Evolutionary conservation across 2,113 vertebrate species (phyloP), one percentile per base, ranked within the genome.

Genomic region (Carassius gibelio): DNA sequence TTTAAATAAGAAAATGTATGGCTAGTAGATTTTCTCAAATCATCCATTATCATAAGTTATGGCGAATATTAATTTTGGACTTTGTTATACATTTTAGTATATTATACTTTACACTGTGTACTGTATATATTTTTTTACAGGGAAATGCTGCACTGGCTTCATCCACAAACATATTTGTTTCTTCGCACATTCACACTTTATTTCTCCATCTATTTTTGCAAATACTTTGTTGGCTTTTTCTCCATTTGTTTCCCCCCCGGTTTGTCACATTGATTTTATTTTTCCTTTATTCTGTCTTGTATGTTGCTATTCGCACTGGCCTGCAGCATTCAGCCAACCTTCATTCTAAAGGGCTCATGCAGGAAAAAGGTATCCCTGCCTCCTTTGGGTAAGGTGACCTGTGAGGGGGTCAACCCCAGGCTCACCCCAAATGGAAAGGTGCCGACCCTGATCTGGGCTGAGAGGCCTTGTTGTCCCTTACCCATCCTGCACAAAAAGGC

Each of bases 311-410:
- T 61, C 84, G 19, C 72, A 86, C n/a, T 82, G 55, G 38, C 66
- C 71, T 64, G 26, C 86, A 94, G 90, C 88, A 86, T 92, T 80
- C 85, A 90, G 83, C 91, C 90, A 57, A 90, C 88, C 52, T 93
- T 90, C 71, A 87, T 91, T 83, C 83, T 93, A 64, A 90, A 90
- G 84, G 87, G 89, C 84, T 90, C 84, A 45, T 86, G 88, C 88
- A 85, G 86, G 85, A 90, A 85, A 80, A 81, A 83, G 74, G 64
- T 85, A 26, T 88, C 88, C 3, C 84, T 91, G 78, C 78, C n/a
- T 84, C 79, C 86, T 76, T 82, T 91, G 61, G 91, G 90, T 91
- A 91, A 90, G 88, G 88, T 89, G 88, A 89, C 50, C 75, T 30
- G 11, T 48, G 48, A 8, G 62, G 36, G 64, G 84, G 68, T 87